phyloP scores from a whole-genome alignment of 2,797 vertebrate species.

The Peromyscus nudipes region DNA sequence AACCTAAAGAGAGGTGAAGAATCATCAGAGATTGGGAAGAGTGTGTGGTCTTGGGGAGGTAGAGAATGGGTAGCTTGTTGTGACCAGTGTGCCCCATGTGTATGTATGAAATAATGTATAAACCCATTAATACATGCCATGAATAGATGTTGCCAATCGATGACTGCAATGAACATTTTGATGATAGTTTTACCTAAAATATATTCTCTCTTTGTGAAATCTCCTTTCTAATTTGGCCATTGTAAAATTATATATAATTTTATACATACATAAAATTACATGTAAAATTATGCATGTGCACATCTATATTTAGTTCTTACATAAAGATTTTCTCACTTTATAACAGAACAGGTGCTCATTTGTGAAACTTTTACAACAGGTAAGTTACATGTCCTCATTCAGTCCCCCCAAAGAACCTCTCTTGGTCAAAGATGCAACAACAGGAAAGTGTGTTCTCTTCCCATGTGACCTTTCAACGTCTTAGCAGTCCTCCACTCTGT shows the following conservation, averaged over 20 bases:
- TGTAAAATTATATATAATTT: not conserved
- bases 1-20: not conserved
- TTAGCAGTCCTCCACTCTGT: too few relatives aligned
- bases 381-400: not conserved
- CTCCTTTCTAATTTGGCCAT: not conserved
- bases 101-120: not conserved
- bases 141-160: not conserved
- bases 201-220: not conserved
- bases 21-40: not conserved
- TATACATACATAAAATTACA: too few relatives aligned
- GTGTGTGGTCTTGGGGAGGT: not conserved
- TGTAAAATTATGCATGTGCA: not conserved
- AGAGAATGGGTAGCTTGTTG: not conserved
- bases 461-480: not conserved
- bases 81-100: not conserved
- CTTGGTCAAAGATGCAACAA: not conserved
- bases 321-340: conserved; percentile 44
- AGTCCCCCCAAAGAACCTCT: not conserved
- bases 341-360: conserved; percentile 47
- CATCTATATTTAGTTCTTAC: conserved; percentile 34
- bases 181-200: not conserved
- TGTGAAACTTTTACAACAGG: conserved; percentile 20
- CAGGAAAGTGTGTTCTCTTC: not conserved
- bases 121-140: not conserved
- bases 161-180: not conserved